Evolutionary conservation across 2,888 invertebrate species (phyloP).

Genomic region (Asteroscopus sphinx): DNA sequence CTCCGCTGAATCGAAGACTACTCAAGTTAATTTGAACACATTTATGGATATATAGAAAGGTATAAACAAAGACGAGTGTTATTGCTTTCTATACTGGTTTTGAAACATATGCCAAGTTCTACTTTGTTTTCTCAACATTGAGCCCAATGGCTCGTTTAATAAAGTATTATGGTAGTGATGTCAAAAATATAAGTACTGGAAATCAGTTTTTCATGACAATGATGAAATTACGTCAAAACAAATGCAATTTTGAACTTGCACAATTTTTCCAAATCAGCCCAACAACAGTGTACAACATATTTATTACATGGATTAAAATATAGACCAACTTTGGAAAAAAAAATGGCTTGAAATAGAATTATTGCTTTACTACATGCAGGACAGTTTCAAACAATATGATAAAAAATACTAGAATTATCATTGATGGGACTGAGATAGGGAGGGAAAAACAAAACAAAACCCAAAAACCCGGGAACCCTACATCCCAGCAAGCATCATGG

Average conservation of each 20-base stretch:
- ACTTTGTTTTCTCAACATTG: conserved; percentile 5
- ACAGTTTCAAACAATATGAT: conserved; percentile 5
- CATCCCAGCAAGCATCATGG: conserved; percentile 7
- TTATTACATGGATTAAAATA: conserved; percentile 9
- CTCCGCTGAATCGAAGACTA: conserved; percentile 4
- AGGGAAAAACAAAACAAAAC: neutral
- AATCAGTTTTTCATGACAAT: conserved; percentile 3
- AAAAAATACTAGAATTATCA: conserved; percentile 4
- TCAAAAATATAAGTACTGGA: conserved; percentile 1
- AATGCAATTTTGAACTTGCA: conserved; percentile 5
- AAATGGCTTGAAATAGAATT: conserved; percentile 7
- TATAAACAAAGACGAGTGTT: conserved; percentile 4
- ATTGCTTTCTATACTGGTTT: conserved; percentile 10
- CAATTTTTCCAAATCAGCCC: neutral
- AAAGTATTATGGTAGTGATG: neutral
- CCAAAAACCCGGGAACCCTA: too few species aligned
- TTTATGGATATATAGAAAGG: conserved; percentile 1
- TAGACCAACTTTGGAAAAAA: conserved; percentile 6
- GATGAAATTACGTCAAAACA: conserved; percentile 4
- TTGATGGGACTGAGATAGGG: conserved; percentile 13
- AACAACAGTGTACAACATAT: conserved; percentile 3
- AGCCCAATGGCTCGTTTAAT: conserved; percentile 1
- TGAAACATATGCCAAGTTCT: conserved; percentile 3
- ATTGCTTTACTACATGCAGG: conserved; percentile 6
- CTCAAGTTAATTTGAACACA: conserved; percentile 1